Base-by-base conservation (phyloP, 1,140 invertebrate species). In the Bombus huntii region DNA sequence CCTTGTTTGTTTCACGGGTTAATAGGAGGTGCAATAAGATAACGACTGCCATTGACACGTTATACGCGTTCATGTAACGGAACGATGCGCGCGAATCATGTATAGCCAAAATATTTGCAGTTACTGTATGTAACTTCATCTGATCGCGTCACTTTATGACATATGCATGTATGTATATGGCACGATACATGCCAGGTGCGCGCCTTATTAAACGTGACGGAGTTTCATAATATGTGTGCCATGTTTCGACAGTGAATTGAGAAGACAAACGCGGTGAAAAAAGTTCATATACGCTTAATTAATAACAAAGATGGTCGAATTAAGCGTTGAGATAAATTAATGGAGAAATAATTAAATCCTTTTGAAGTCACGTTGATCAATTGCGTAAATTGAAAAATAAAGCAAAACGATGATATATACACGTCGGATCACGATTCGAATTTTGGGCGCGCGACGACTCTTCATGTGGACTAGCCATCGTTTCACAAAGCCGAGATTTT, bases 1-100 rank as follows among this genome's bases (percentile, higher is more conserved):
- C n/a, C 74, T 75, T 75, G 74, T 75, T 75, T 75, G 74, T 75
- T 47, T 57, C 44, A 37, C 12, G 22, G 31, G 47, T 57, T 75
- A 53, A 75, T 37, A 75, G 74, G 34, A 75, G 31, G 34, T 34
- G 47, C 74, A 75, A 47, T 75, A 75, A 75, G 74, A 75, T 75
- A 75, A 75, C 74, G 34, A 47, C 12, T 75, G 74, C 22, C 47
- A 75, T 57, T 75, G 74, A 57, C 74, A 75, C 44, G 47, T 57
- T 57, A 53, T 75, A 37, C 74, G 25, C 47, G 74, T 22, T 75
- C 74, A 44, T 75, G 74, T 57, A 75, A 31, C 47, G 74, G 47
- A 75, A 75, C 74, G 74, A 37, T 75, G 47, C 47, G 37, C 47
- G 25, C 74, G 74, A 75, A 75, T 75, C 74, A 34, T 37, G 47